Evolutionary conservation across 2,113 vertebrate genomes (phyloP), one percentile per base, ranked within the genome.

Genomic region (Colaptes auratus): DNA sequence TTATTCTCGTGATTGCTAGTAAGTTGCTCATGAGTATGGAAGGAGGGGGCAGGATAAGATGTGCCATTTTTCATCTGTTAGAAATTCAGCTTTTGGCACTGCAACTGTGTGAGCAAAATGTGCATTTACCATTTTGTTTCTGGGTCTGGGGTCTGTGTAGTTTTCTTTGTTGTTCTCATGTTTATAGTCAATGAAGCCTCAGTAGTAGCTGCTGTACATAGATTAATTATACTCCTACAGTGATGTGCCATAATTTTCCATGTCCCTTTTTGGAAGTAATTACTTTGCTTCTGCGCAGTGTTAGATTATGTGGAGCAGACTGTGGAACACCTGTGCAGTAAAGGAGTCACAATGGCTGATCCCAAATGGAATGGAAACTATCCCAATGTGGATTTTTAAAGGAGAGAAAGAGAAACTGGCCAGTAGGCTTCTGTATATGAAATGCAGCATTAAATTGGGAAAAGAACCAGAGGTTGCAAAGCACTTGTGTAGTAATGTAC

Each of bases 1-100:
- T 86, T 73, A 73, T 82, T 82, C 77, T 86, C 82, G 52, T 93
- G 71, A 82, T 92, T 73, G 85, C 87, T 91, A 46, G 87, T 79
- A 96, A 91, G 56, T 91, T 91, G 91, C 69, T 92, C 84, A 74
- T 89, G 84, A 96, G 87, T 95, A 39, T 11, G 11, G 39, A 39
- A 39, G 39, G 39, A 39, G 39, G 39, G 39, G 39, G 39, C 39
- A 11, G 10, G 39, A 39, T 39, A 39, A 39, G 12, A 39, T 39
- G 39, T 39, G 39, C 39, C 39, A 39, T 39, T 10, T 39, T 39
- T 39, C 39, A 39, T 39, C 39, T 39, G 39, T 39, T 39, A 39
- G 39, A 39, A 39, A 39, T 39, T 39, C 39, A 39, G 39, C 39
- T 39, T 92, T 92, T 89, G 55, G 75, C 60, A 18, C 27, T 59